These are phyloP conservation scores for Halcyon leucocephala DNA, from an alignment of 2,797 vertebrate genomes.

Conservation along the genomic window DNA sequence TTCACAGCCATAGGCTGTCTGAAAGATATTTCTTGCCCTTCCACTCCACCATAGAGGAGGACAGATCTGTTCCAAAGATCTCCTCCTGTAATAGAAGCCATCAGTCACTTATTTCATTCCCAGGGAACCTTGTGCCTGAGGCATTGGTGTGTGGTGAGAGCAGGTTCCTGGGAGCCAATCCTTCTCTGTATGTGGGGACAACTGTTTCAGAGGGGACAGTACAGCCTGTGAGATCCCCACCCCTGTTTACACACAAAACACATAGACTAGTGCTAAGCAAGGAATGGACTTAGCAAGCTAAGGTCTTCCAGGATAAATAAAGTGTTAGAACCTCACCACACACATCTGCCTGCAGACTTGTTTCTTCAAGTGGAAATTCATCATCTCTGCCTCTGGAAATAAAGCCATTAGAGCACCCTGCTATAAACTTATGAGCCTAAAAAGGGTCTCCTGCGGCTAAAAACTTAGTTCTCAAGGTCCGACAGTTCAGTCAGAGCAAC, in stretches of 20 bases:
- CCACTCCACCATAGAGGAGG: accelerated
- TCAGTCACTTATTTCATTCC: not conserved
- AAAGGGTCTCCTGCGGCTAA: not conserved
- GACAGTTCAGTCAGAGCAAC: not conserved
- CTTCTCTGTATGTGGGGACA: not conserved
- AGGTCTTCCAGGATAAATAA: not conserved
- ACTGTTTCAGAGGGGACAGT: not conserved
- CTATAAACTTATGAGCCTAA: not conserved
- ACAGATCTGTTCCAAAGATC: not conserved
- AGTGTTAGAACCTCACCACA: not conserved
- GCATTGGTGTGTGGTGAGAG: not conserved
- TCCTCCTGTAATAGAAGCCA: not conserved
- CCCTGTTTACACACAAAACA: not conserved
- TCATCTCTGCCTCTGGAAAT: not conserved
- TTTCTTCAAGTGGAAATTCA: not conserved
- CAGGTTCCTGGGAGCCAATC: not conserved
- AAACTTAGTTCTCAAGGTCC: not conserved
- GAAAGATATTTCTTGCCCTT: not conserved
- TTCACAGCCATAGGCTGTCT: not conserved
- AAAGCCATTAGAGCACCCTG: not conserved
- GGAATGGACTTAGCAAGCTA: not conserved
- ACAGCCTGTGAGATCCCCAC: not conserved
- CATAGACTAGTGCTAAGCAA: not conserved
- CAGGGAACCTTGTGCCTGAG: not conserved
- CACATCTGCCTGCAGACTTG: not conserved